Conservation (phyloP, 2,888 invertebrate genomes). For the Catotricha subobsoleta region DNA sequence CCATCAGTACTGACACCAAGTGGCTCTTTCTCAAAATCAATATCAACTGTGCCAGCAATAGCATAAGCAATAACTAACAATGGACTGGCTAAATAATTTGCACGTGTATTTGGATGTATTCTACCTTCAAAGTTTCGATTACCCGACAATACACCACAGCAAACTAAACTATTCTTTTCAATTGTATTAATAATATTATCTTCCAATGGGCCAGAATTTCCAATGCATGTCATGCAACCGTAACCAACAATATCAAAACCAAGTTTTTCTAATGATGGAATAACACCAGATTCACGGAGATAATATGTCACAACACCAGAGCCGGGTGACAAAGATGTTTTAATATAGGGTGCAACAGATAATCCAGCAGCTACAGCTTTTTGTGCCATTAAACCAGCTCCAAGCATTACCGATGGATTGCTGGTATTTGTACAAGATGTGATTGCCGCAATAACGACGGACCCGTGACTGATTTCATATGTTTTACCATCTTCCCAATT, state of each 20-base stretch:
- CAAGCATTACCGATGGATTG: constrained; percentile 96
- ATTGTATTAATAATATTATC: constrained; percentile 83
- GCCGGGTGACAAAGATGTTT: constrained; percentile 92
- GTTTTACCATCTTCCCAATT: constrained; percentile 57
- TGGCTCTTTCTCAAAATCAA: constrained; percentile 86
- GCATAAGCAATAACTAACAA: constrained; percentile 94
- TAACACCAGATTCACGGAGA: constrained; percentile 69
- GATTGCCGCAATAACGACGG: constrained; percentile 92
- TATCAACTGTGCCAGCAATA: constrained; percentile 82
- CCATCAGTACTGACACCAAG: constrained; percentile 49
- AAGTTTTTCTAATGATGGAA: constrained; percentile 64
- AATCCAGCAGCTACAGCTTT: constrained; percentile 87
- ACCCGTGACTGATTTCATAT: constrained; percentile 70
- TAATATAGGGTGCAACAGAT: constrained; percentile 78
- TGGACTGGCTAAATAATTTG: constrained; percentile 97
- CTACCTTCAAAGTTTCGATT: constrained; percentile 98
- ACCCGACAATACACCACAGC: constrained; percentile 90
- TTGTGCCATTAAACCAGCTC: constrained; percentile 83
- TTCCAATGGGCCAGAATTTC: constrained; percentile 89
- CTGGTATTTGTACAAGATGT: constrained; percentile 97
- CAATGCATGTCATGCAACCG: constrained; percentile 99
- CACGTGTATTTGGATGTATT: constrained; percentile 90
- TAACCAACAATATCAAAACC: constrained; percentile 96
- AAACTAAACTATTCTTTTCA: constrained; percentile 86
- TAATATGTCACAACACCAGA: constrained; percentile 60